A percentile compares a stretch with the other conserved stretches of the same genome.
phyloP scores from a whole-genome alignment of 2,797 vertebrate species.

The Micropoecilia bifurca region DNA sequence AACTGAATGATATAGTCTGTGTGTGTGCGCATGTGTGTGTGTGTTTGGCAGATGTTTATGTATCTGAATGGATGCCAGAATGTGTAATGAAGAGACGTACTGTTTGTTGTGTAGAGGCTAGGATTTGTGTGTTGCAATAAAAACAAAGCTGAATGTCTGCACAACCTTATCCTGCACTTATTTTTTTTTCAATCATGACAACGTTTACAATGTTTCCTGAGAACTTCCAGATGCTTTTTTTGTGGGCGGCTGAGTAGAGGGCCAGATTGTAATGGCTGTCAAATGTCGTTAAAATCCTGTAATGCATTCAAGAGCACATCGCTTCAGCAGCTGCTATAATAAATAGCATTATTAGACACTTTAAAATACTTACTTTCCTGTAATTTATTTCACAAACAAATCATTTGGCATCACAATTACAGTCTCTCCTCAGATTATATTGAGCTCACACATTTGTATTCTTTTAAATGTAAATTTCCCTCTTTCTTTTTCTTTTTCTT shows the following conservation, averaged over 20 bases:
- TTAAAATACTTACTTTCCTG: slow-evolving; percentile 79
- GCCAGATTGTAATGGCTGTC: slow-evolving; percentile 53
- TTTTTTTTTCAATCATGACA: slow-evolving; percentile 21
- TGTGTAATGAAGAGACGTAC: slow-evolving; percentile 21
- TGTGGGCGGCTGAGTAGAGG: slow-evolving; percentile 39
- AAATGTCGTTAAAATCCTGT: slow-evolving; percentile 53
- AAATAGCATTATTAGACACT: slow-evolving; percentile 50
- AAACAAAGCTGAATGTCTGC: slow-evolving; percentile 64
- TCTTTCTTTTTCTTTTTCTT: slow-evolving; percentile 67
- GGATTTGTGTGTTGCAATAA: slow-evolving; percentile 70
- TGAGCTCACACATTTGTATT: slow-evolving; percentile 56
- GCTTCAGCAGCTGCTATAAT: slow-evolving; percentile 30
- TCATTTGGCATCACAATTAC: slow-evolving; percentile 82
- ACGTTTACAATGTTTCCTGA: slow-evolving; percentile 60
- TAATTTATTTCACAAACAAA: slow-evolving; percentile 81
- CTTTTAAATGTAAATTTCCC: slow-evolving; percentile 72
- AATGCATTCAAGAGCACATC: slow-evolving; percentile 38
- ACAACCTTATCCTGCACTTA: slow-evolving; percentile 21
- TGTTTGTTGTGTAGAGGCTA: slow-evolving; percentile 46
- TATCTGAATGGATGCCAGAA: slow-evolving; percentile 32
- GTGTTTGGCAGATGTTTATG: slow-evolving; percentile 34
- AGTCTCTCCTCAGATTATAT: slow-evolving; percentile 72
- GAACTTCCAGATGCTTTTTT: slow-evolving; percentile 67
- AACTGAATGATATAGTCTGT: not conserved
- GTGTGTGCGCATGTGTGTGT: not conserved